These are phyloP conservation scores for Mycetomoellerius zeteki DNA, from an alignment of 1,140 invertebrate genomes.

Conservation along the genomic window DNA sequence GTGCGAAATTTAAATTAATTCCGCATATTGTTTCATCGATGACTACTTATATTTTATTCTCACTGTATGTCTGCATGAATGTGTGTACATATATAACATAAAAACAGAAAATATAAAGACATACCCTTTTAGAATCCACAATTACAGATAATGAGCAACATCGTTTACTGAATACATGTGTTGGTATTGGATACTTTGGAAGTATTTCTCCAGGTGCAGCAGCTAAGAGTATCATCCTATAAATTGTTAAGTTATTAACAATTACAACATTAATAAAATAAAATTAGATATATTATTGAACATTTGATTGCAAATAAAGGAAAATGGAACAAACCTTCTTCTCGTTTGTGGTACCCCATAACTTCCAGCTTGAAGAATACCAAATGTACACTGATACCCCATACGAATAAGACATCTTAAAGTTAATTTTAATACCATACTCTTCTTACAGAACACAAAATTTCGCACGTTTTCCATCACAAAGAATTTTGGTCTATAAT, in stretches of 20 bases:
- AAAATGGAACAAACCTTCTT: slow-evolving; percentile 86
- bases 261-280: slow-evolving; percentile 38
- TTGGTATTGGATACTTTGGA: slow-evolving; percentile 94
- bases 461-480: slow-evolving; percentile 96
- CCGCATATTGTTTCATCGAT: too few species aligned
- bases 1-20: too few species aligned
- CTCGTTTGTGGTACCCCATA: slow-evolving; percentile 95
- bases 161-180: slow-evolving; percentile 92
- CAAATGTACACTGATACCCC: slow-evolving; percentile 96
- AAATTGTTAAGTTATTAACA: slow-evolving; percentile 21
- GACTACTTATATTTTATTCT: too few species aligned
- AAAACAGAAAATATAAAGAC: slow-evolving; percentile 13
- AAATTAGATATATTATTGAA: background rate
- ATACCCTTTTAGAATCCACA: slow-evolving; percentile 90
- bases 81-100: background rate
- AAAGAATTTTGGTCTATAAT: slow-evolving; percentile 94
- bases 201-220: slow-evolving; percentile 93
- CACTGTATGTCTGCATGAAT: too few species aligned
- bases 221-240: slow-evolving; percentile 93
- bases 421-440: slow-evolving; percentile 94
- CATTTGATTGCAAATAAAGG: slow-evolving; percentile 17
- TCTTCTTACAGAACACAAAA: slow-evolving; percentile 93
- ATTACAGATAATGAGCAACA: slow-evolving; percentile 91
- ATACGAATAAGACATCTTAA: slow-evolving; percentile 92
- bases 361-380: slow-evolving; percentile 94